A percentile compares a stretch with the other conserved stretches of the same genome.
These are phyloP conservation scores for Microctonus aethiopoides DNA, from an alignment of 2,888 invertebrate species.

Conservation along the genomic window DNA sequence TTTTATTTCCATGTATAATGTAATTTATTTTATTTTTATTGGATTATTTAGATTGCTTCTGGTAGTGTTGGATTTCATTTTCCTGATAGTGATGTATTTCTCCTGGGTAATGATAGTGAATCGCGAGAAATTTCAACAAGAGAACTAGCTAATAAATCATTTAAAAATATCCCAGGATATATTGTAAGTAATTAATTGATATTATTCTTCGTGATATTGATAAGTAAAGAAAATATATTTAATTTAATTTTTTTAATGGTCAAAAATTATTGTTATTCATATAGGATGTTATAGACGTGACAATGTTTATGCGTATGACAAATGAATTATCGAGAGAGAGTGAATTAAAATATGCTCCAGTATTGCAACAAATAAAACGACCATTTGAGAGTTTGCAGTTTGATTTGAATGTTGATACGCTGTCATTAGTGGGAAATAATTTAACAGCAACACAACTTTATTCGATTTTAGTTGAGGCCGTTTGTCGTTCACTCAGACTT, in stretches of 20 bases:
- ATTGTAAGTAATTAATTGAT: slow-evolving; percentile 33
- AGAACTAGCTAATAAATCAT: slow-evolving; percentile 46
- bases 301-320: slow-evolving; percentile 74
- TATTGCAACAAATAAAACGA: slow-evolving; percentile 76
- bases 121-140: slow-evolving; percentile 52
- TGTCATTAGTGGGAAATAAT: slow-evolving; percentile 77
- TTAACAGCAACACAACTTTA: slow-evolving; percentile 76
- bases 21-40: slow-evolving; percentile 10
- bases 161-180: slow-evolving; percentile 47
- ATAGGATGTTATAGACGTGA: slow-evolving; percentile 72
- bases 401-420: slow-evolving; percentile 76
- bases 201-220: slow-evolving; percentile 30
- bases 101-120: slow-evolving; percentile 74
- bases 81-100: slow-evolving; percentile 73
- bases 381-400: slow-evolving; percentile 70
- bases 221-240: background rate
- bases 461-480: slow-evolving; percentile 79
- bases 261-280: slow-evolving; percentile 17
- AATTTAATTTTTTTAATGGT: background rate
- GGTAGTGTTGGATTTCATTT: slow-evolving; percentile 80
- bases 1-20: background rate
- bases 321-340: slow-evolving; percentile 70
- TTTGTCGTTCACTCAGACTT: slow-evolving; percentile 76
- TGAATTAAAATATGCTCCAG: slow-evolving; percentile 67
- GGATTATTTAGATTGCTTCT: slow-evolving; percentile 71